Evolutionary conservation across 30 jellyfish, hydroid and myxozoan species (phyloP).

Genomic region (Hydractinia symbiolongicarpus): DNA sequence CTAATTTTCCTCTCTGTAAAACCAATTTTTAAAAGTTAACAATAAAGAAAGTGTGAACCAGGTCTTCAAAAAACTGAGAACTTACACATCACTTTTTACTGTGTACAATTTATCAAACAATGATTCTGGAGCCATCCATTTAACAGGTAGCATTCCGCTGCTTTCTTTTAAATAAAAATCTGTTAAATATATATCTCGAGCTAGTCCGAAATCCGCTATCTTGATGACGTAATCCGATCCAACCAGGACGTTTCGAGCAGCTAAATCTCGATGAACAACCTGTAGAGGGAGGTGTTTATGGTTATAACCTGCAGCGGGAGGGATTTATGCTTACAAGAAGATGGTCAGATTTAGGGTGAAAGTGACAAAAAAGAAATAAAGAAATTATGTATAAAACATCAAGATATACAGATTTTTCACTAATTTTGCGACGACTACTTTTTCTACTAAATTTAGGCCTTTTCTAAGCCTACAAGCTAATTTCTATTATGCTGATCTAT

Average conservation of each 20-base stretch:
- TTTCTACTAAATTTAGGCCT: no score
- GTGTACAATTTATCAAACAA: slow-evolving; percentile 80
- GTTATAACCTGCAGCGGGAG: slow-evolving; percentile 44
- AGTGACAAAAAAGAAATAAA: not conserved
- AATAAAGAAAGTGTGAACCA: not conserved
- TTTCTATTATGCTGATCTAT: no score
- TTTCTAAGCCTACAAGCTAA: no score
- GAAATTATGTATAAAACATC: no score
- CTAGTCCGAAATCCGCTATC: slow-evolving; percentile 91
- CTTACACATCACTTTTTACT: slow-evolving; percentile 93
- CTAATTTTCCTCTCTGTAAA: no score
- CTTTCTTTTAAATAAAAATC: slow-evolving; percentile 76
- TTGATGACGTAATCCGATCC: slow-evolving; percentile 88
- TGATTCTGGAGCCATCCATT: slow-evolving; percentile 99
- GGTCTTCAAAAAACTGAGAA: not conserved
- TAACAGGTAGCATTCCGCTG: slow-evolving; percentile 91
- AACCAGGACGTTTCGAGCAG: slow-evolving; percentile 88
- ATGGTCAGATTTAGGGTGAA: not conserved
- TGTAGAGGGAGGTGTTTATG: slow-evolving; percentile 3
- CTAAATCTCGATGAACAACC: slow-evolving; percentile 95
- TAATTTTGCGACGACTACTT: no score
- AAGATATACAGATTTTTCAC: no score
- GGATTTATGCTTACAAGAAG: not conserved
- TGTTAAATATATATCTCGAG: slow-evolving; percentile 75
- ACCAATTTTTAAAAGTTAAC: no score